Base-by-base conservation (phyloP, 2,797 vertebrate species). In the Silurus aristotelis region DNA sequence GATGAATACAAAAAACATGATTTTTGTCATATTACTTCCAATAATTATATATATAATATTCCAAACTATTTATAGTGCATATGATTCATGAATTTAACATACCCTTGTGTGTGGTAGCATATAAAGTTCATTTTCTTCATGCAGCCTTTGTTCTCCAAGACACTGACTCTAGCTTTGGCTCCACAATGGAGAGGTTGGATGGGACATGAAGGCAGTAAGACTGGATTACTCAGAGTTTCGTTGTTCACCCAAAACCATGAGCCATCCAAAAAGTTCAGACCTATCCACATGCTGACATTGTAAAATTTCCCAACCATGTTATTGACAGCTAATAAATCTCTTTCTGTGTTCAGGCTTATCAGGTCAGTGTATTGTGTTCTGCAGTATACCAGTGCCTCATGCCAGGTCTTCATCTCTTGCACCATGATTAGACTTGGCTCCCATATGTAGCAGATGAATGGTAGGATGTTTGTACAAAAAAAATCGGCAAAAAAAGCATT, bases 341-440 rank as follows among this genome's bases (percentile, higher is more conserved):
- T 75, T 0, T 27, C 68, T 68, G 76, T 84, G 77, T 13, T 52
- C 76, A 87, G 68, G 27, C 85, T 84, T 8, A 72, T 52, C 85
- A 87, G 85, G 17, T 87, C 85, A 67, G 67, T 83, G 82, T 87
- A 83, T 14, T 67, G 38, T 5, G n/a, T 58, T 46, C 85, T 80
- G 82, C 85, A 87, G 60, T 83, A 38, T 5, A 60, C 31, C 31
- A 87, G 63, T 46, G 85, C 82, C 1, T 80, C 85, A 19, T 73
- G 19, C 85, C 85, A 55, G 81, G 81, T 86, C 77, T 83, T 86
- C 22, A 63, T 43, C 25, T 86, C 82, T 55, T 17, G 38, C n/a
- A 84, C 82, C 58, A 87, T 15, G 8, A 67, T 67, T 31, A 73
- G 5, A 13, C 20, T 58, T 15, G 85, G 82, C 20, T 71, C 6